A percentile compares a stretch with the other conserved stretches of the same genome.
These are phyloP conservation scores for Oreotrochilus melanogaster DNA, from an alignment of 2,113 vertebrate genomes.

Conservation along the genomic window DNA sequence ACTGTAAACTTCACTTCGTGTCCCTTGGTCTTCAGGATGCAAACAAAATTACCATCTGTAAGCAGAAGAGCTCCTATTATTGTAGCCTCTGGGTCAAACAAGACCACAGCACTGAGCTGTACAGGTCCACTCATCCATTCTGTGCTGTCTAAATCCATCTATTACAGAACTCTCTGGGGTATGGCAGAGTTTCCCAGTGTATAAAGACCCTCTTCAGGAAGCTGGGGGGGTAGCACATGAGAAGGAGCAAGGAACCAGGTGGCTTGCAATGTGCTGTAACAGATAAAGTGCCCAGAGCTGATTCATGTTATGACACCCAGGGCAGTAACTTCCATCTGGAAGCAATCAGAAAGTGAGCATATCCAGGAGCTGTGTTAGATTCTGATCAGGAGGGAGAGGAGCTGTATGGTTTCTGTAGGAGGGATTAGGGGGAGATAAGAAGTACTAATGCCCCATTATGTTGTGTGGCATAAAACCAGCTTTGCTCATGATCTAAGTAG, in stretches of 20 bases:
- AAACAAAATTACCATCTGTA: neutral
- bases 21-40: neutral
- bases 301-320: neutral
- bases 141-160: fast-evolving
- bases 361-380: neutral
- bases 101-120: neutral
- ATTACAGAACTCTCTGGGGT: neutral
- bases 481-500: neutral
- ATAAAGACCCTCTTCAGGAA: neutral
- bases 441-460: neutral
- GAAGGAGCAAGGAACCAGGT: neutral
- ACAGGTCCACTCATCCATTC: neutral
- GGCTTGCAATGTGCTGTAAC: neutral
- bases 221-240: neutral
- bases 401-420: neutral
- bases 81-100: neutral
- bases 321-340: neutral
- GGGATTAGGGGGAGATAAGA: neutral
- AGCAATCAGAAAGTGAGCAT: neutral
- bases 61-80: neutral
- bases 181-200: neutral
- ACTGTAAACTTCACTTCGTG: neutral
- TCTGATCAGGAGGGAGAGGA: neutral
- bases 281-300: neutral
- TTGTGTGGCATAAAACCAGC: neutral